These are phyloP conservation scores for Drosophila anomalata DNA, from an alignment of 2,888 invertebrate genomes.

Conservation along the genomic window DNA sequence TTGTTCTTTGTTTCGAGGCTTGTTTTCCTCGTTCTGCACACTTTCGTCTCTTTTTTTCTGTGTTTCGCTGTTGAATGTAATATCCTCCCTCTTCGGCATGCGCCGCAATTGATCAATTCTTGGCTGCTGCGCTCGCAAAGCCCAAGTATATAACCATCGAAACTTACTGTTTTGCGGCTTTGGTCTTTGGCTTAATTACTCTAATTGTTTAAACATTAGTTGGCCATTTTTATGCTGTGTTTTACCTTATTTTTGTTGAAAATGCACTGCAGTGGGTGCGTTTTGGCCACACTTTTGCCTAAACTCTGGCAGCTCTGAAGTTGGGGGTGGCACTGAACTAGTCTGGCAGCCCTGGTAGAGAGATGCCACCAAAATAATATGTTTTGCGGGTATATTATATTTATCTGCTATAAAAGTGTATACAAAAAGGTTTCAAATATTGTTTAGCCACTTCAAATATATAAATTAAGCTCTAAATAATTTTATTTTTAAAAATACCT, in stretches of 20 bases:
- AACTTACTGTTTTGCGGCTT: slow-evolving; percentile 6
- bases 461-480: background rate
- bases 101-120: slow-evolving; percentile 76
- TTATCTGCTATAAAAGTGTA: background rate
- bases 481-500: background rate
- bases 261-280: slow-evolving; percentile 63
- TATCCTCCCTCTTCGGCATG: slow-evolving; percentile 76
- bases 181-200: slow-evolving; percentile 15
- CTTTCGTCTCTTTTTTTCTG: slow-evolving; percentile 33
- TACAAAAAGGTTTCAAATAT: background rate
- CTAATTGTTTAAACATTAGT: slow-evolving; percentile 57
- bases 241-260: slow-evolving; percentile 79
- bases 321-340: background rate
- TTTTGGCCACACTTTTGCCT: slow-evolving; percentile 45
- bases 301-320: slow-evolving; percentile 14
- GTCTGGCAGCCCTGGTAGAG: slow-evolving; percentile 19
- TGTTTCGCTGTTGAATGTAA: slow-evolving; percentile 52
- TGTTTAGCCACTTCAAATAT: too few relatives aligned
- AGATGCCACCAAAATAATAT: background rate
- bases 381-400: background rate
- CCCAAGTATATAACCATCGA: background rate
- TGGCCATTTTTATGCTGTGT: slow-evolving; percentile 46
- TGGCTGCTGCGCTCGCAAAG: slow-evolving; percentile 9
- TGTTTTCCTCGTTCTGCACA: slow-evolving; percentile 51
- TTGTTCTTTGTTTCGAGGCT: slow-evolving; percentile 64